phyloP scores from a whole-genome alignment of 2,888 invertebrate species.

The Plebejus anna region DNA sequence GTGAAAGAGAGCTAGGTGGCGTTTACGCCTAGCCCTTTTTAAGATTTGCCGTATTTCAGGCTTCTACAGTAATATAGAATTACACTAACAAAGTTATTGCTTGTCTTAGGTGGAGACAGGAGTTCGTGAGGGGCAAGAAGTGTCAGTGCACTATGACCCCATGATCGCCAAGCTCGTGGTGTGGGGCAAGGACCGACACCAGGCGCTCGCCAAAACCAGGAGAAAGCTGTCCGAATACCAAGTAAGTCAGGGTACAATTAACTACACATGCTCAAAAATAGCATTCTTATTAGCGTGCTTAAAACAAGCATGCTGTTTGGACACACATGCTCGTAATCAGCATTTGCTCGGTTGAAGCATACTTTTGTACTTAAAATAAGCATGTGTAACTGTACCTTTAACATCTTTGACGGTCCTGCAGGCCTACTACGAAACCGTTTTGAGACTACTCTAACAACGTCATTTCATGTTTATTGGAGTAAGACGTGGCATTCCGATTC shows the following conservation, averaged over 20 bases:
- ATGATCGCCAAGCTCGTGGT: slow-evolving; percentile 99
- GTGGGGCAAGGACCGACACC: slow-evolving; percentile 91
- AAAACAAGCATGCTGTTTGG: too few relatives aligned
- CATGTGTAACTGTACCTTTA: too few relatives aligned
- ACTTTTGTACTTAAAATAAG: too few relatives aligned
- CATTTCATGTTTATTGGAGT: too few relatives aligned
- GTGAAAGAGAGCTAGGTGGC: slow-evolving; percentile 68
- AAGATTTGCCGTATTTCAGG: neutral
- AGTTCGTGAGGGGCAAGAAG: slow-evolving; percentile 94
- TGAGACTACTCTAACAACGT: too few relatives aligned
- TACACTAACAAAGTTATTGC: neutral
- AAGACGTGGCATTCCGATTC: too few relatives aligned
- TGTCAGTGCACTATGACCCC: slow-evolving; percentile 99
- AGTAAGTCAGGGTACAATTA: slow-evolving; percentile 69
- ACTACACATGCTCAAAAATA: neutral
- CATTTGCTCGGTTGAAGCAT: too few relatives aligned
- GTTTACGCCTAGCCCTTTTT: slow-evolving; percentile 86
- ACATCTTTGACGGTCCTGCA: too few relatives aligned
- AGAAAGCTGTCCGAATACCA: slow-evolving; percentile 90
- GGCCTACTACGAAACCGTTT: too few relatives aligned
- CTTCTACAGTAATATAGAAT: neutral
- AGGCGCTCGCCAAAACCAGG: slow-evolving; percentile 89
- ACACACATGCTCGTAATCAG: too few relatives aligned
- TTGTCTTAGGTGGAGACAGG: slow-evolving; percentile 88
- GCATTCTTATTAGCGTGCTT: too few relatives aligned